Evolutionary conservation across 2,888 invertebrate genomes (phyloP), one percentile per base, ranked within the genome.

Genomic region (Tenthredo scrophulariae): DNA sequence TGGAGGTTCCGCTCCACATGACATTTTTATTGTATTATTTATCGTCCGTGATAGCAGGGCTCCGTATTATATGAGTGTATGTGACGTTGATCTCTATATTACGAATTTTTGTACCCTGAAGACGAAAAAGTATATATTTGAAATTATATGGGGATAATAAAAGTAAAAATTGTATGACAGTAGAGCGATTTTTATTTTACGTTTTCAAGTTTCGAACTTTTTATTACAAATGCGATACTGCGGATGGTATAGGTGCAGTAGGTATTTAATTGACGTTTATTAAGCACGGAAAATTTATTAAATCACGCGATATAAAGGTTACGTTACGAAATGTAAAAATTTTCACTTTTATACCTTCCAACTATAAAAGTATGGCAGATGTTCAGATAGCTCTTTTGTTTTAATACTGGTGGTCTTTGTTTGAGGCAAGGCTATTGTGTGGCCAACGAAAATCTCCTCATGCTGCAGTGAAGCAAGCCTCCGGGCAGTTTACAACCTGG

Each of bases 1-100:
- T 6, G 90, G 91, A 6, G 90, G 89, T 22, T 10, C 40, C 10
- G 13, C 62, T 62, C 62, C 22, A n/a, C 86, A 88, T 43, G 84
- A 77, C 87, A 90, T 89, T 87, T 62, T 80, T 37, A 37, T n/a
- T 80, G 40, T 40, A 18, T 62, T 10, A 15, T 22, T 58, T 37
- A 33, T 18, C 2, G 0, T 46, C 50, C 7, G 46, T 26, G 26
- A 75, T 15, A 72, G 6, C 40, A 40, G n/a, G 22, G 40, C 40
- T 72, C 7, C 37, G 40, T 18, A 37, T 65, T 13, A 7, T 40
- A 40, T n/a, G 18, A 40, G 37, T 18, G 40, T 40, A 0, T 37
- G 13, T 72, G 72, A 37, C 37, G 72, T 40, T 72, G 37, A 65
- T 72, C 40, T 72, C 72, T 65, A 10, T 29, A 29, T 65, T 29